A percentile compares a stretch with the other conserved stretches of the same genome.
Conservation (phyloP, 1,140 invertebrate species). For the Drosophila yakuba region DNA sequence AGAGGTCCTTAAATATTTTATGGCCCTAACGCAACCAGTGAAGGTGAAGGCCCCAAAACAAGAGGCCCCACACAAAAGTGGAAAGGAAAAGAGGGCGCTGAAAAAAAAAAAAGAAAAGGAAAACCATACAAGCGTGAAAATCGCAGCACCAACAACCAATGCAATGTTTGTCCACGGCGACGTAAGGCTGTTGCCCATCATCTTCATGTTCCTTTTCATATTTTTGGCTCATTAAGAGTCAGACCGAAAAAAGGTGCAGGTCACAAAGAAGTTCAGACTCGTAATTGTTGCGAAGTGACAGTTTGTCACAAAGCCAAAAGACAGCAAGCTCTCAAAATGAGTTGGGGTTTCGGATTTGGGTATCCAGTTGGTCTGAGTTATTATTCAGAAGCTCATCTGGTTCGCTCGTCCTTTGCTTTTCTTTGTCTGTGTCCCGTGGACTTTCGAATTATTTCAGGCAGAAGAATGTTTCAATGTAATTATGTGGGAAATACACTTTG, state of each 20-base stretch:
- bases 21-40: constrained; percentile 53
- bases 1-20: constrained; percentile 77
- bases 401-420: background rate
- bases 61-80: background rate
- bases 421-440: background rate
- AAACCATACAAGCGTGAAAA: constrained; percentile 75
- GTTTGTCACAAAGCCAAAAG: constrained; percentile 45
- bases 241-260: constrained; percentile 36
- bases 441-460: constrained; percentile 25
- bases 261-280: constrained; percentile 37
- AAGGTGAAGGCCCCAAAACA: constrained; percentile 48
- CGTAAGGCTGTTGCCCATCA: constrained; percentile 7
- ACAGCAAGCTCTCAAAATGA: constrained; percentile 37
- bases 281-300: constrained; percentile 54
- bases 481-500: constrained; percentile 4
- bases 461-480: constrained; percentile 47
- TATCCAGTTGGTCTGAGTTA: background rate
- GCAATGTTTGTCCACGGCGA: constrained; percentile 34
- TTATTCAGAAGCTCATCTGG: constrained; percentile 40
- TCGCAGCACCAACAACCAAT: constrained; percentile 57
- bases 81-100: background rate
- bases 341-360: constrained; percentile 19
- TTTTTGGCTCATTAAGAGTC: constrained; percentile 53
- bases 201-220: constrained; percentile 29
- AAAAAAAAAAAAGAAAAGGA: constrained; percentile 40